A percentile compares a stretch with the other conserved stretches of the same genome.
Evolutionary conservation across 2,888 invertebrate species (phyloP).

Genomic region (Achlya flavicornis): DNA sequence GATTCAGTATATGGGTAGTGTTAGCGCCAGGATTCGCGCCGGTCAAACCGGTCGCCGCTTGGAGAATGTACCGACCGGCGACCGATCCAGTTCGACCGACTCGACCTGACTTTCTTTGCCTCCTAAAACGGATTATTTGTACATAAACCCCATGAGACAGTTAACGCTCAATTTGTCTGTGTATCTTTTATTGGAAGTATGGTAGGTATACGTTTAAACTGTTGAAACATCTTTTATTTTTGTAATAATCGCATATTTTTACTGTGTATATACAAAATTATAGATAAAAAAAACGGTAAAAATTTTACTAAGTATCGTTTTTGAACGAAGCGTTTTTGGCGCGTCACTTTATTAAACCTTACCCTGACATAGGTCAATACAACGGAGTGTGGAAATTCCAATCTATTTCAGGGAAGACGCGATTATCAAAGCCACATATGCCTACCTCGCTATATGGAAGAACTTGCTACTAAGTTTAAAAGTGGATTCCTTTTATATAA

Average conservation of each 20-base stretch:
- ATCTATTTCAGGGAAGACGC: constrained; percentile 67
- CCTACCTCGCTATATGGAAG: constrained; percentile 21
- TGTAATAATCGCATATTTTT: too few species aligned
- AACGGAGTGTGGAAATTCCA: constrained; percentile 60
- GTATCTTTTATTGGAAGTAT: not conserved
- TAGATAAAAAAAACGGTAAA: too few species aligned
- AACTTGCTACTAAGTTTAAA: constrained; percentile 40
- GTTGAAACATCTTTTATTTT: too few species aligned
- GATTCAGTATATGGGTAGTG: constrained; percentile 44
- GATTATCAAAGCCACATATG: constrained; percentile 62
- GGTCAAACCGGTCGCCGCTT: constrained; percentile 74
- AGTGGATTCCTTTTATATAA: constrained; percentile 35
- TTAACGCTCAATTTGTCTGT: constrained; percentile 28
- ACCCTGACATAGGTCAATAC: constrained; percentile 54
- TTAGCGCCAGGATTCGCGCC: constrained; percentile 74
- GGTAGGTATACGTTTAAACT: not conserved
- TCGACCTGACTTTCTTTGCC: constrained; percentile 72
- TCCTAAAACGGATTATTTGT: constrained; percentile 43
- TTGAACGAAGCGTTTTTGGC: too few species aligned
- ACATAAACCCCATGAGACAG: constrained; percentile 31
- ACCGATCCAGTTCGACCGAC: constrained; percentile 70
- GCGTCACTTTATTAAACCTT: constrained; percentile 15
- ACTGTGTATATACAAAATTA: too few species aligned
- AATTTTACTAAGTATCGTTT: too few species aligned
- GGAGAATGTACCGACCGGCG: constrained; percentile 54